These are phyloP conservation scores for Melanchra persicariae DNA, from an alignment of 2,888 invertebrate species.

Conservation along the genomic window DNA sequence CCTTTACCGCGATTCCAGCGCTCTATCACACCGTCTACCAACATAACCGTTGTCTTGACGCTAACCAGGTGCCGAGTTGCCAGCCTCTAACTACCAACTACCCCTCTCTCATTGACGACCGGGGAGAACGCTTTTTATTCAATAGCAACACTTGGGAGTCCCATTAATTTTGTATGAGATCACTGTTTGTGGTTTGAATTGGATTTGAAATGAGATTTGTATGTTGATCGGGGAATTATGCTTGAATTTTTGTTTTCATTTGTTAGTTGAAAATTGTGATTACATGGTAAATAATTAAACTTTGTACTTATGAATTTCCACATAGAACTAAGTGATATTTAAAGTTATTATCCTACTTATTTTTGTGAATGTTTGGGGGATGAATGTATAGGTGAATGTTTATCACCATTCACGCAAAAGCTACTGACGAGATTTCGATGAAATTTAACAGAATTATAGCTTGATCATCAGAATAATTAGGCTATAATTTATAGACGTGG, in stretches of 20 bases:
- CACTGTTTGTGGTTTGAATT: slow-evolving; percentile 44
- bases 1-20: not conserved
- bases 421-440: too few relatives aligned
- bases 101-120: slow-evolving; percentile 48
- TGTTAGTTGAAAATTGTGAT: not conserved
- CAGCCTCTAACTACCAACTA: slow-evolving; percentile 56
- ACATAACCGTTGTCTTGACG: slow-evolving; percentile 56
- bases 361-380: too few relatives aligned
- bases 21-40: slow-evolving; percentile 24
- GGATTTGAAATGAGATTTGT: slow-evolving; percentile 37
- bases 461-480: too few relatives aligned
- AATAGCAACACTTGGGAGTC: slow-evolving; percentile 49
- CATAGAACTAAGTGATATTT: not conserved
- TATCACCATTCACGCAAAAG: too few relatives aligned
- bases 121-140: slow-evolving; percentile 63
- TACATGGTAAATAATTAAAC: not conserved
- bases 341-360: too few relatives aligned
- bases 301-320: too few relatives aligned
- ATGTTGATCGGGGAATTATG: slow-evolving; percentile 36
- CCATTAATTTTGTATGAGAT: slow-evolving; percentile 62
- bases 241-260: slow-evolving; percentile 39
- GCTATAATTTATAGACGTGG: too few relatives aligned
- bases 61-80: slow-evolving; percentile 71
- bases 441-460: too few relatives aligned
- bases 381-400: too few relatives aligned